Conservation (phyloP, 92 coral and sea anemone species). For the Ricordea florida region DNA sequence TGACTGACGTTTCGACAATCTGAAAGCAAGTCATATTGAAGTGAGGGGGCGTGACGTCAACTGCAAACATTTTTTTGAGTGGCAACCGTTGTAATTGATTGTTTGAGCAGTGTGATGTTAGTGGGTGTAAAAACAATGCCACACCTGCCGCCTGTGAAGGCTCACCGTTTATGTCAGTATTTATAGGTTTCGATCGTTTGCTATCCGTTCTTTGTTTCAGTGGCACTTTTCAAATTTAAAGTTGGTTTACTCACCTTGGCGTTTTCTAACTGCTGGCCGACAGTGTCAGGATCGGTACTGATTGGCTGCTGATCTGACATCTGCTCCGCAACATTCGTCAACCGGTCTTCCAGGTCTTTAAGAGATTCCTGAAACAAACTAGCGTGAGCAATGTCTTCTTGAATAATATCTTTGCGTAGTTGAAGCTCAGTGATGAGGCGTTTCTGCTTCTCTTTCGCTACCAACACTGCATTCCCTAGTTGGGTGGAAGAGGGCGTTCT, state of each 20-base stretch:
- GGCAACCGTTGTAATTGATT: too few relatives aligned
- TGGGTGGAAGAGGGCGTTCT: slow-evolving; percentile 81
- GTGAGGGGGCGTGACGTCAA: too few relatives aligned
- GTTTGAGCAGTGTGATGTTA: too few relatives aligned
- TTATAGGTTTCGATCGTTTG: too few relatives aligned
- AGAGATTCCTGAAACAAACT: slow-evolving; percentile 82
- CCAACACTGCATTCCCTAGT: slow-evolving; percentile 69
- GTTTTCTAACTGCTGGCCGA: slow-evolving; percentile 85
- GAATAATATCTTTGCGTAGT: slow-evolving; percentile 75
- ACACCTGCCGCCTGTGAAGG: too few relatives aligned
- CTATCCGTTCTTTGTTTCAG: too few relatives aligned
- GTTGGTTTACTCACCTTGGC: slow-evolving; percentile 86
- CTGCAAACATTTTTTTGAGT: too few relatives aligned
- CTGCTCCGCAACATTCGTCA: slow-evolving; percentile 80
- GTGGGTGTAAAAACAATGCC: too few relatives aligned
- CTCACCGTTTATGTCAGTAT: too few relatives aligned
- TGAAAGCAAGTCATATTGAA: too few relatives aligned
- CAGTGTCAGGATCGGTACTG: slow-evolving; percentile 95
- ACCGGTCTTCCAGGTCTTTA: slow-evolving; percentile 85
- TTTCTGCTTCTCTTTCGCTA: slow-evolving; percentile 66
- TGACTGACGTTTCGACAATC: too few relatives aligned
- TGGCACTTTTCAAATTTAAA: too few relatives aligned
- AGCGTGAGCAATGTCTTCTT: slow-evolving; percentile 79
- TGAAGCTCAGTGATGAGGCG: slow-evolving; percentile 77
- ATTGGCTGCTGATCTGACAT: slow-evolving; percentile 88